phyloP scores from a whole-genome alignment of 2,797 vertebrate genomes.

The Thaleichthys pacificus region DNA sequence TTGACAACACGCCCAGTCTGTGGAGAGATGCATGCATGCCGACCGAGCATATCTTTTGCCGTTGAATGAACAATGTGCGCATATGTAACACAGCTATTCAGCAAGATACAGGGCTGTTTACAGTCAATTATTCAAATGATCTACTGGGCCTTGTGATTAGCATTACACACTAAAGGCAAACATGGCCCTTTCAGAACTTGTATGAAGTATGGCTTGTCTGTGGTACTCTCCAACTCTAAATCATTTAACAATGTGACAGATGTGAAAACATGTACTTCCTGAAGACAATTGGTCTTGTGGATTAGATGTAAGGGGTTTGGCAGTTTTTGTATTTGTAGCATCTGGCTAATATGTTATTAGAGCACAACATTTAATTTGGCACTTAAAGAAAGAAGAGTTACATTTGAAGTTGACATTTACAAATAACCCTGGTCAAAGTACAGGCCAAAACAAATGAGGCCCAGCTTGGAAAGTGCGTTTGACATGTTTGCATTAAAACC shows the following conservation, averaged over 20 bases:
- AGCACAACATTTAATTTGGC: conserved; percentile 2
- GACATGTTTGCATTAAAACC: conserved; percentile 62
- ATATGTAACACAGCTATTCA: background rate
- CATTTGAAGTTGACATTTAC: conserved; percentile 6
- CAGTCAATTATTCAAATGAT: background rate
- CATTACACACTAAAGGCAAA: background rate
- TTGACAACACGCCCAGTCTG: conserved; percentile 18
- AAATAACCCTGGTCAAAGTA: conserved; percentile 15
- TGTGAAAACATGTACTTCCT: too few species aligned
- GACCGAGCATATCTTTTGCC: background rate
- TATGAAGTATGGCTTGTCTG: background rate
- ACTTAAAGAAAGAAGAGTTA: background rate
- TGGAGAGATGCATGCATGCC: conserved; percentile 3
- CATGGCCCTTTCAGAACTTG: background rate
- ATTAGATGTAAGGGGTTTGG: background rate
- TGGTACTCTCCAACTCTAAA: background rate
- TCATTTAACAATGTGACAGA: background rate
- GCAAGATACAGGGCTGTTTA: background rate
- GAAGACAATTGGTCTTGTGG: too few species aligned
- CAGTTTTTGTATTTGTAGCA: background rate
- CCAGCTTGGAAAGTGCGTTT: conserved; percentile 45
- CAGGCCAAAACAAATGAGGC: conserved; percentile 45
- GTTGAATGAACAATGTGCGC: background rate
- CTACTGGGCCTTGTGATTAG: background rate
- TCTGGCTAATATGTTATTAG: background rate